phyloP scores from a whole-genome alignment of 2,797 vertebrate genomes.

The Cyprinella venusta region DNA sequence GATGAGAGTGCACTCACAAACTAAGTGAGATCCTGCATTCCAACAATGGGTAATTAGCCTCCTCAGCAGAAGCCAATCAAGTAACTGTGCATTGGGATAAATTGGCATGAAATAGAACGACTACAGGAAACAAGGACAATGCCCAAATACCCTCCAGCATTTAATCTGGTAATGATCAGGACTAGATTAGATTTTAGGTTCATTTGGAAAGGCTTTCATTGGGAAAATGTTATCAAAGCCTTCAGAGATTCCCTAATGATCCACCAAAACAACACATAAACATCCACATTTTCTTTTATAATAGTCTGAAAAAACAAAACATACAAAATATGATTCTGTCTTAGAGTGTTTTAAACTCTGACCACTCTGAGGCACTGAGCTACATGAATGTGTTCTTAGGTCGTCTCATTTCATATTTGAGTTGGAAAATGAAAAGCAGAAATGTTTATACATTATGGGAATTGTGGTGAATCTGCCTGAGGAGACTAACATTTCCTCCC shows the following conservation, averaged over 20 bases:
- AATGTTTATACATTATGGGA: conserved; percentile 9
- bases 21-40: conserved; percentile 51
- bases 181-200: conserved; percentile 2
- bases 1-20: conserved; percentile 56
- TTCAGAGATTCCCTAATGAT: background rate
- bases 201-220: background rate
- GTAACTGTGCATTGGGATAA: conserved; percentile 53
- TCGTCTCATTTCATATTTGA: conserved; percentile 4
- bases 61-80: conserved; percentile 54
- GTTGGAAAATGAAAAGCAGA: conserved; percentile 19
- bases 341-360: background rate
- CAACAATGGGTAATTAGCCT: conserved; percentile 56
- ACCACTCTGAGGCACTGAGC: background rate
- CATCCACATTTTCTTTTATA: background rate
- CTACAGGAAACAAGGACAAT: conserved; percentile 40
- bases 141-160: conserved; percentile 18
- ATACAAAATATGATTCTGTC: background rate
- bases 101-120: conserved; percentile 47
- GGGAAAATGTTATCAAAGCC: conserved; percentile 1
- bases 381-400: background rate
- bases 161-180: background rate
- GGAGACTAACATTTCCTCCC: background rate
- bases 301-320: background rate
- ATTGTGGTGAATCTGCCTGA: background rate
- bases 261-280: background rate